Percentiles rank a stretch among this genome's conserved stretches.
phyloP scores from a whole-genome alignment of 2,888 invertebrate genomes.

The Diarsia mendica region DNA sequence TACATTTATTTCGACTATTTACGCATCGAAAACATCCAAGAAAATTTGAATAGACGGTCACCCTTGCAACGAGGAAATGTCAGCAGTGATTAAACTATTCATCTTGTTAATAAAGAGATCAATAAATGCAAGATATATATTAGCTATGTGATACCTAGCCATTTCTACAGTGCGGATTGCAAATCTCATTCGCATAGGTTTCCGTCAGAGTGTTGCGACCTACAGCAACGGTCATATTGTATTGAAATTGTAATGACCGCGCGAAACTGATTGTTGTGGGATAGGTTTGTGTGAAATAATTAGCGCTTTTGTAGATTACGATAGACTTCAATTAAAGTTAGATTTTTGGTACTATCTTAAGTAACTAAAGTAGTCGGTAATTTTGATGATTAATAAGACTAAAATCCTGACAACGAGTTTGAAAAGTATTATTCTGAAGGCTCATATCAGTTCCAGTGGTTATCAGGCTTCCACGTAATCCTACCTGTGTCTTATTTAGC shows the following conservation, averaged over 20 bases:
- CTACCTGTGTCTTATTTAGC: not conserved
- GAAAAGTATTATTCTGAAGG: not conserved
- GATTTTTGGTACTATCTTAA: not conserved
- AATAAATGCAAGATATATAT: constrained; percentile 43
- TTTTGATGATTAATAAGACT: not conserved
- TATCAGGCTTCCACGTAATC: not conserved
- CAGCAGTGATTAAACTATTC: constrained; percentile 55
- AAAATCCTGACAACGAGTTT: not conserved
- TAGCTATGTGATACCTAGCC: constrained; percentile 22
- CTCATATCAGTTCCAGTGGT: not conserved
- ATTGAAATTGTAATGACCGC: constrained; percentile 52
- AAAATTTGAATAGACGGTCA: constrained; percentile 24
- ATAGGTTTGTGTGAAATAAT: constrained; percentile 30
- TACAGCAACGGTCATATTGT: constrained; percentile 32
- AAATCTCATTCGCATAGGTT: constrained; percentile 28
- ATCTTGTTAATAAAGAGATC: constrained; percentile 43
- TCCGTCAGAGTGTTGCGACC: constrained; percentile 13
- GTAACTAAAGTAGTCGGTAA: not conserved
- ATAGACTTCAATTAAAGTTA: not conserved
- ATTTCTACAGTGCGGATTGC: constrained; percentile 37
- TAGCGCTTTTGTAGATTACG: constrained; percentile 13
- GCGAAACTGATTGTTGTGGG: constrained; percentile 35
- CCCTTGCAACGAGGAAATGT: constrained; percentile 53
- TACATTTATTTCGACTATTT: not conserved
- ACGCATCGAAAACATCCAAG: not conserved